A percentile compares a stretch with the other conserved stretches of the same genome.
Conservation (phyloP, 1,140 invertebrate genomes). For the Triops cancriformis region DNA sequence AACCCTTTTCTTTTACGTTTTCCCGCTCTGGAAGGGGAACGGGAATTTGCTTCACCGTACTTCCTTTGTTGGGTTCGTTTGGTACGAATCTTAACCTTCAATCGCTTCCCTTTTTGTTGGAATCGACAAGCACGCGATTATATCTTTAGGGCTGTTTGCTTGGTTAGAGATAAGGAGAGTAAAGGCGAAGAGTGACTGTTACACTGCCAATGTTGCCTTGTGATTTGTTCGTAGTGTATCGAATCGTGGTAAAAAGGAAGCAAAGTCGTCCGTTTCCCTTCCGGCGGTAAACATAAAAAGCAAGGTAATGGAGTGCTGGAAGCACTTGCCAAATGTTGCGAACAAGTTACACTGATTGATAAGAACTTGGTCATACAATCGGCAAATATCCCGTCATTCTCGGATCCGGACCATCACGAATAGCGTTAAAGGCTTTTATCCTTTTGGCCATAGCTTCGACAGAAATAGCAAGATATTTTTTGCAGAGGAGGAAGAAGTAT, state of each 20-base stretch:
- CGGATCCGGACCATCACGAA: too few species aligned
- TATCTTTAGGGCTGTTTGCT: neutral
- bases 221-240: neutral
- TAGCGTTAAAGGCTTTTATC: too few species aligned
- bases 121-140: neutral
- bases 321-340: neutral
- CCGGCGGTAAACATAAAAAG: neutral
- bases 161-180: neutral
- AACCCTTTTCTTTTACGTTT: neutral
- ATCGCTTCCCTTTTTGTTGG: too few species aligned
- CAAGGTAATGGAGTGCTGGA: neutral
- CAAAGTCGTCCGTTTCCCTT: neutral
- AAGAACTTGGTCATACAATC: neutral
- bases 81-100: too few species aligned
- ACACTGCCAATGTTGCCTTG: neutral
- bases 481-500: too few species aligned
- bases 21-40: neutral
- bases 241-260: neutral
- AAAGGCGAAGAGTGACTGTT: neutral
- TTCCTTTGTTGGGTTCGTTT: too few species aligned
- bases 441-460: too few species aligned
- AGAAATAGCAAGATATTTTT: too few species aligned
- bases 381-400: neutral
- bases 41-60: too few species aligned
- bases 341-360: neutral